A percentile compares a stretch with the other conserved stretches of the same genome.
phyloP scores from a whole-genome alignment of 2,113 vertebrate species.

The Bagarius yarrelli region DNA sequence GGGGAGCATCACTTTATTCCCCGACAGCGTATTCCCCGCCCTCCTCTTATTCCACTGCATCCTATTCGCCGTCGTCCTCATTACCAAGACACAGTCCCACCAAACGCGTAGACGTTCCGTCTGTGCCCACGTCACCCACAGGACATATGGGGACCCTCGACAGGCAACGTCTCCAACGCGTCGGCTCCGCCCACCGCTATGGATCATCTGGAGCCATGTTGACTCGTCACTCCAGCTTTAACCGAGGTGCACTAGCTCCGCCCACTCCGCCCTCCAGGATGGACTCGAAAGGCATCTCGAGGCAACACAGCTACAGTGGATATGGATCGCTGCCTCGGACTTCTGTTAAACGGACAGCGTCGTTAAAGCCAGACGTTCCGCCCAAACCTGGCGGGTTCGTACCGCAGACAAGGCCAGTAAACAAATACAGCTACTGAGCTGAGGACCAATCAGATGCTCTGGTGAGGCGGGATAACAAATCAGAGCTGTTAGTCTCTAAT shows the following conservation, averaged over 20 bases:
- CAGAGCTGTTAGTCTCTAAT: neutral
- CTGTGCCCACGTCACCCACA: slow-evolving; percentile 83
- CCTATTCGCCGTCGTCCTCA: slow-evolving; percentile 94
- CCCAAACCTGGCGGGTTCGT: slow-evolving; percentile 92
- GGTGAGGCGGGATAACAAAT: neutral
- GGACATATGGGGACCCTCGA: slow-evolving; percentile 87
- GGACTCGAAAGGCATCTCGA: slow-evolving; percentile 88
- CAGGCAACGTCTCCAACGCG: slow-evolving; percentile 89
- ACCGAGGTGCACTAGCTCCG: slow-evolving; percentile 86
- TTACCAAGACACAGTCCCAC: slow-evolving; percentile 94
- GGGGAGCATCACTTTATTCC: slow-evolving; percentile 93
- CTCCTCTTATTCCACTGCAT: slow-evolving; percentile 69
- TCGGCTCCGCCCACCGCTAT: slow-evolving; percentile 91
- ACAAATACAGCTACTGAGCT: slow-evolving; percentile 93
- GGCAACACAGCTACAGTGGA: slow-evolving; percentile 93
- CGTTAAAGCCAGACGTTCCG: slow-evolving; percentile 95
- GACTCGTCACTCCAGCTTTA: slow-evolving; percentile 92
- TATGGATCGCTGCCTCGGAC: slow-evolving; percentile 92
- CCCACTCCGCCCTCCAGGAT: slow-evolving; percentile 85
- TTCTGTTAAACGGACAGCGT: slow-evolving; percentile 92
- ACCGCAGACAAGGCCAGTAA: slow-evolving; percentile 91
- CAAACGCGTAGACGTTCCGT: slow-evolving; percentile 93
- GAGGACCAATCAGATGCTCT: neutral
- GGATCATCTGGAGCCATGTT: slow-evolving; percentile 88
- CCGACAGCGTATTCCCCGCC: slow-evolving; percentile 79